Percentiles rank a stretch among this genome's conserved stretches.
These are phyloP conservation scores for Nemopilema nomurai DNA, from an alignment of 30 jellyfish, hydroid and myxozoan genomes.

Conservation along the genomic window DNA sequence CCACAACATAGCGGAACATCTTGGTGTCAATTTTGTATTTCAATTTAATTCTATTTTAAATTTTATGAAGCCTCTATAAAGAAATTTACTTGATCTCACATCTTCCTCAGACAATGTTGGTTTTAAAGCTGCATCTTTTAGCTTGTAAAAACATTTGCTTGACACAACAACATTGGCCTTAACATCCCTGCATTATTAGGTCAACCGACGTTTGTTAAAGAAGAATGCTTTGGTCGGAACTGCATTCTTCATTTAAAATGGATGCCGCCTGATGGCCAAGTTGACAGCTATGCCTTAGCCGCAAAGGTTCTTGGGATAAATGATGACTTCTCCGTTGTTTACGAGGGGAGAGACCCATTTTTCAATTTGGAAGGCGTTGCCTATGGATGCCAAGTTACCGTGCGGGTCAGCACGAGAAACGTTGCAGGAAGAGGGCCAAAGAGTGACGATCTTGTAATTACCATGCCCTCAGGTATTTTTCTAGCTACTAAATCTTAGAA, in stretches of 20 bases:
- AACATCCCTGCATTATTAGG: slow-evolving; percentile 2
- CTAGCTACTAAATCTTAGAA: background rate
- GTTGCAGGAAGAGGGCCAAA: slow-evolving; percentile 58
- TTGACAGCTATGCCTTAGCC: slow-evolving; percentile 39
- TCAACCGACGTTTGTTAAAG: slow-evolving; percentile 36
- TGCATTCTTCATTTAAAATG: slow-evolving; percentile 30
- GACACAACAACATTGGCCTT: background rate
- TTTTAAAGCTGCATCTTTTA: too few relatives aligned
- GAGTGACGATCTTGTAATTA: slow-evolving; percentile 13
- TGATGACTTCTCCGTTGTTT: slow-evolving; percentile 22
- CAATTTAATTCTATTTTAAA: too few relatives aligned
- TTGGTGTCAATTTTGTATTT: too few relatives aligned
- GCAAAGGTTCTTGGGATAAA: background rate
- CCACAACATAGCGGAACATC: too few relatives aligned
- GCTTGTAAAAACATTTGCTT: too few relatives aligned
- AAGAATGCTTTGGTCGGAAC: slow-evolving; percentile 50
- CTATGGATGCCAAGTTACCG: slow-evolving; percentile 24
- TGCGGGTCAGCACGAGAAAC: slow-evolving; percentile 49
- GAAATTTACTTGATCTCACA: too few relatives aligned
- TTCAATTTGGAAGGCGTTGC: slow-evolving; percentile 4
- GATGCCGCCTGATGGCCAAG: slow-evolving; percentile 58
- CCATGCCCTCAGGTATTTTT: slow-evolving; percentile 39
- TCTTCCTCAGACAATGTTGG: too few relatives aligned
- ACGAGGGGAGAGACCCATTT: slow-evolving; percentile 38
- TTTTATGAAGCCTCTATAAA: too few relatives aligned